Percentiles rank a stretch among this genome's conserved stretches.
phyloP scores from a whole-genome alignment of 2,797 vertebrate genomes.

The Mus spretus region DNA sequence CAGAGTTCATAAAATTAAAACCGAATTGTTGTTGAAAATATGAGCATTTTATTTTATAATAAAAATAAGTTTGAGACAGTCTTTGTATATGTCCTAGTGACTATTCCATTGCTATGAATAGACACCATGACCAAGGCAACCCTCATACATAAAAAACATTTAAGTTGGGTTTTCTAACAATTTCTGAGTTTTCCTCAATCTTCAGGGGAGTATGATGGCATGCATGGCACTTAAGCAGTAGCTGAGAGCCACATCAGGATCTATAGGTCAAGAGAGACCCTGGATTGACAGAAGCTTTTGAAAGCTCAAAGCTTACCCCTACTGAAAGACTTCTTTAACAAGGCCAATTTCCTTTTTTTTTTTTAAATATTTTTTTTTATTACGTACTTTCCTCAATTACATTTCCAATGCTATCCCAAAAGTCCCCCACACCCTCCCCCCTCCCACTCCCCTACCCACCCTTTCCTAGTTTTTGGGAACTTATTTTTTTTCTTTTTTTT shows the following conservation, averaged over 20 bases:
- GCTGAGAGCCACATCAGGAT: neutral
- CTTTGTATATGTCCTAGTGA: neutral
- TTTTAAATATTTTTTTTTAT: no score
- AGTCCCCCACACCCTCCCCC: no score
- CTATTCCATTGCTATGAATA: neutral
- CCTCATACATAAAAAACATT: neutral
- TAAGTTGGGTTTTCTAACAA: neutral
- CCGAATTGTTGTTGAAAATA: neutral
- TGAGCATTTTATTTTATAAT: neutral
- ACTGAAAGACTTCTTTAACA: neutral
- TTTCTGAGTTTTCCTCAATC: neutral
- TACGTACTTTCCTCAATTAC: no score
- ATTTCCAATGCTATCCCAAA: no score
- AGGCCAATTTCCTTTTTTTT: no score
- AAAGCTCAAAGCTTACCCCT: neutral
- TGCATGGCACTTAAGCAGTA: neutral
- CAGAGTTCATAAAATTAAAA: neutral
- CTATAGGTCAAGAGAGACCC: neutral
- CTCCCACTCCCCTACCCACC: no score
- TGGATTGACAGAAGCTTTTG: neutral
- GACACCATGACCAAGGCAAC: neutral
- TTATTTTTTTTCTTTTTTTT: no score
- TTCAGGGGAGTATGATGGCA: neutral
- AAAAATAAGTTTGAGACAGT: neutral
- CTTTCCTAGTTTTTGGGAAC: no score